Evolutionary conservation across 2,113 vertebrate species (phyloP).

Genomic region (Sitta europaea): DNA sequence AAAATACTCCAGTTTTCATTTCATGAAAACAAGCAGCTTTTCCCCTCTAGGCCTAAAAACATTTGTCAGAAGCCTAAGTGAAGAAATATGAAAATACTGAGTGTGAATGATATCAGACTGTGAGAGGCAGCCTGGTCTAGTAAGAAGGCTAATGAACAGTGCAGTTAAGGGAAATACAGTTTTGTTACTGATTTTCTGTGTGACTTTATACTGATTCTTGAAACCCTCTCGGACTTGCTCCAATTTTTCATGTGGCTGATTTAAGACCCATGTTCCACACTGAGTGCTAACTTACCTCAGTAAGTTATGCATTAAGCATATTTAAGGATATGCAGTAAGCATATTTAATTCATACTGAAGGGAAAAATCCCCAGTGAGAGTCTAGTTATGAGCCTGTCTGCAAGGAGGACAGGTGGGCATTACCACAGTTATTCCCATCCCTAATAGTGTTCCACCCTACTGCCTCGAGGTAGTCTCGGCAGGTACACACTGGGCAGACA

Average conservation of each 20-base stretch:
- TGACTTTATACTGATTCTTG: neutral
- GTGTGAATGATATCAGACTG: slow-evolving; percentile 38
- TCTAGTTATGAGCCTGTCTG: neutral
- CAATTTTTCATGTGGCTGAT: neutral
- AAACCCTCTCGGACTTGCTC: neutral
- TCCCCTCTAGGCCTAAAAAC: slow-evolving; percentile 31
- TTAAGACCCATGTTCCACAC: neutral
- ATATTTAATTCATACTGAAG: neutral
- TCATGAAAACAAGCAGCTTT: slow-evolving; percentile 52
- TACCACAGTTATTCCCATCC: neutral
- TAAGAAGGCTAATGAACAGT: slow-evolving; percentile 33
- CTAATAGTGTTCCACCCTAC: neutral
- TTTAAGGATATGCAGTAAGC: neutral
- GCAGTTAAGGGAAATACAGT: neutral
- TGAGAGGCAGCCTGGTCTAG: slow-evolving; percentile 39
- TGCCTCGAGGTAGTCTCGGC: neutral
- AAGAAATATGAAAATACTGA: slow-evolving; percentile 19
- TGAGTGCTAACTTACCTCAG: neutral
- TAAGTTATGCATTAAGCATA: neutral
- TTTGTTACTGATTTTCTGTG: neutral
- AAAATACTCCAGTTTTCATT: neutral
- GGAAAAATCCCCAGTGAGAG: neutral
- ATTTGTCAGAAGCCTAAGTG: slow-evolving; percentile 28
- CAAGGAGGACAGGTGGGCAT: neutral
- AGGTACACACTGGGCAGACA: neutral